phyloP scores from a whole-genome alignment of 2,888 invertebrate genomes.

The Hyppa rectilinea region DNA sequence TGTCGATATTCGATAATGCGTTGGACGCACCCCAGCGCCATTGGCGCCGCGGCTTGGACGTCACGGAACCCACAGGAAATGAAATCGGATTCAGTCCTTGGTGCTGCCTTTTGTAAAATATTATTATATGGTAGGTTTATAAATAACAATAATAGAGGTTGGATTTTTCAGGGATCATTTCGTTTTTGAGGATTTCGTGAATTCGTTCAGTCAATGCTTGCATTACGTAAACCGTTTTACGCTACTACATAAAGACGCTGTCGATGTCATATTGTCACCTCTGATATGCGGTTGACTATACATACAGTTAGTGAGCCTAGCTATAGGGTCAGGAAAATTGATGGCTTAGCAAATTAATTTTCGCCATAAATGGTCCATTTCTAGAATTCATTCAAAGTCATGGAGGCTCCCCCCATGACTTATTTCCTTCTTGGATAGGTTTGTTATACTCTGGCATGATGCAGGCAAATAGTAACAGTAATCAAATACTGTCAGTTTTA shows the following conservation, averaged over 20 bases:
- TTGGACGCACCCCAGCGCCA: conserved; percentile 72
- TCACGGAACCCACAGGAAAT: conserved; percentile 76
- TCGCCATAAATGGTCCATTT: not conserved
- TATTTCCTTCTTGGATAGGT: too few relatives aligned
- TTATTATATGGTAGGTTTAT: conserved; percentile 69
- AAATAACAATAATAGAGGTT: conserved; percentile 64
- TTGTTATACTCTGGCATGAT: too few relatives aligned
- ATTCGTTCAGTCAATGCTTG: not conserved
- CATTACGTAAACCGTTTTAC: not conserved
- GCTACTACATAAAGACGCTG: not conserved
- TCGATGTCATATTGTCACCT: not conserved
- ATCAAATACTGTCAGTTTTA: too few relatives aligned
- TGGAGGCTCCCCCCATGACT: too few relatives aligned
- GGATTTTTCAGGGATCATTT: conserved; percentile 44
- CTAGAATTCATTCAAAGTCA: too few relatives aligned
- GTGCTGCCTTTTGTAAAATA: conserved; percentile 65
- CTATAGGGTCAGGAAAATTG: not conserved
- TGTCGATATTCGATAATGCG: conserved; percentile 87
- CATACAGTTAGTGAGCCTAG: not conserved
- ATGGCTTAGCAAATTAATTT: not conserved
- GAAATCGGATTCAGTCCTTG: conserved; percentile 72
- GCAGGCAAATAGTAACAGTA: too few relatives aligned
- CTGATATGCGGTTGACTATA: too few relatives aligned
- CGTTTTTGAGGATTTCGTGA: conserved; percentile 18
- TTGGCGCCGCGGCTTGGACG: conserved; percentile 40